Conservation (phyloP, 2,888 invertebrate species). For the Erebia aethiops region DNA sequence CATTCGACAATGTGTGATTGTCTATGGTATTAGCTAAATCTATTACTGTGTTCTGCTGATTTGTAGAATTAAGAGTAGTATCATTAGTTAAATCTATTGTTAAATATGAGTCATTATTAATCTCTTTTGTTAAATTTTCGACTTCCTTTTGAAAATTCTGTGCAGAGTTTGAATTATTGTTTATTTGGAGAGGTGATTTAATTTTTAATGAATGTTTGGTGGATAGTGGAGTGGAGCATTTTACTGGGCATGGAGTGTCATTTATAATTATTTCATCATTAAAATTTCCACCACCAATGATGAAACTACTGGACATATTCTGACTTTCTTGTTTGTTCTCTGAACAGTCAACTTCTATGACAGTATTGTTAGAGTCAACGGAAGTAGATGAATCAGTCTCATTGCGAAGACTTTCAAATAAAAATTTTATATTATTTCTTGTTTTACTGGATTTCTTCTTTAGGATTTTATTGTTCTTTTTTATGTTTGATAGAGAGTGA, state of each 20-base stretch:
- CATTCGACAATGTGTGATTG: conserved; percentile 52
- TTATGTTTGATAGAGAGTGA: conserved; percentile 17
- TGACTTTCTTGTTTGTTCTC: conserved; percentile 30
- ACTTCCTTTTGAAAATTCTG: conserved; percentile 48
- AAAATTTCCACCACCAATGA: conserved; percentile 55
- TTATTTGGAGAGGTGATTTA: conserved; percentile 10
- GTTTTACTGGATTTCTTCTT: conserved; percentile 43
- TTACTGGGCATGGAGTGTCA: conserved; percentile 42
- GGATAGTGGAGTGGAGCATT: conserved; percentile 60
- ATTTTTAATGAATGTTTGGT: conserved; percentile 25
- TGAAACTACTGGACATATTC: conserved; percentile 31
- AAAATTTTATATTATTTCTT: conserved; percentile 46
- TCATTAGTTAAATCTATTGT: conserved; percentile 69
- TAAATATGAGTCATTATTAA: conserved; percentile 60
- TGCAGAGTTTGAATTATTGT: conserved; percentile 39
- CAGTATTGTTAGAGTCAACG: conserved; percentile 37
- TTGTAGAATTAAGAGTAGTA: conserved; percentile 36
- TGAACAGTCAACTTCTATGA: conserved; percentile 45
- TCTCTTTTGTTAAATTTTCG: conserved; percentile 56
- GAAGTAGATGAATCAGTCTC: conserved; percentile 38
- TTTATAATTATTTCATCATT: conserved; percentile 47
- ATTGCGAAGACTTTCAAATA: conserved; percentile 49
- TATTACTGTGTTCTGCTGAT: conserved; percentile 49
- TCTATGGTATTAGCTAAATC: conserved; percentile 57
- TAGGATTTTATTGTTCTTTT: conserved; percentile 46